Evolutionary conservation across 2,113 vertebrate species (phyloP).

Genomic region (Sinocyclocheilus grahami): DNA sequence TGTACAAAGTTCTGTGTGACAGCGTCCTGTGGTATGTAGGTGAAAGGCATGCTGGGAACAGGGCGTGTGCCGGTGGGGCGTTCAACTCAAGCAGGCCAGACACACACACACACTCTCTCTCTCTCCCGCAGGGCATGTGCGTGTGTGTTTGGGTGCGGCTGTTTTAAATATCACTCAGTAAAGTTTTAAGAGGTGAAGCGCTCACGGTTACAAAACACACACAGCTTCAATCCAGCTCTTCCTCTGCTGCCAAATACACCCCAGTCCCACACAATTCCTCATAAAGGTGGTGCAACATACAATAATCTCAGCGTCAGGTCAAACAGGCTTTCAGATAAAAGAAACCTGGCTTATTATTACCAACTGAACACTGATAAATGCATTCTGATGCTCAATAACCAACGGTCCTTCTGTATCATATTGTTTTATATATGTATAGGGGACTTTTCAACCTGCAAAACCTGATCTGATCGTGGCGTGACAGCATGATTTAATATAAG

Average conservation of each 20-base stretch:
- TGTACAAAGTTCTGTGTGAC: slow-evolving; percentile 39
- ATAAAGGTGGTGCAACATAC: background rate
- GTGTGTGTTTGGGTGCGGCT: slow-evolving; percentile 20
- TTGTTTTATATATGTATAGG: background rate
- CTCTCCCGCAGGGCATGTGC: background rate
- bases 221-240: background rate
- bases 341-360: background rate
- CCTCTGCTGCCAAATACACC: background rate
- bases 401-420: background rate
- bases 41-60: slow-evolving; percentile 48
- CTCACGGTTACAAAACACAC: background rate
- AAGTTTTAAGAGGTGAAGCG: slow-evolving; percentile 18
- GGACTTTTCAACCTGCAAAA: background rate
- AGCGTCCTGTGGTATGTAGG: slow-evolving; percentile 34
- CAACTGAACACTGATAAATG: background rate
- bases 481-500: background rate
- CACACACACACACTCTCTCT: background rate
- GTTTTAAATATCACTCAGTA: background rate
- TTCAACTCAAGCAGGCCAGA: slow-evolving; percentile 2
- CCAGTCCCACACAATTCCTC: background rate
- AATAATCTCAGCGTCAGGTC: background rate
- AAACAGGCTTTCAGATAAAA: background rate
- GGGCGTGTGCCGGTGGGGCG: slow-evolving; percentile 48
- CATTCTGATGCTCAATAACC: background rate
- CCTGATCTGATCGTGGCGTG: background rate